These are phyloP conservation scores for Aythya baeri DNA, from an alignment of 2,113 vertebrate species.

Conservation along the genomic window DNA sequence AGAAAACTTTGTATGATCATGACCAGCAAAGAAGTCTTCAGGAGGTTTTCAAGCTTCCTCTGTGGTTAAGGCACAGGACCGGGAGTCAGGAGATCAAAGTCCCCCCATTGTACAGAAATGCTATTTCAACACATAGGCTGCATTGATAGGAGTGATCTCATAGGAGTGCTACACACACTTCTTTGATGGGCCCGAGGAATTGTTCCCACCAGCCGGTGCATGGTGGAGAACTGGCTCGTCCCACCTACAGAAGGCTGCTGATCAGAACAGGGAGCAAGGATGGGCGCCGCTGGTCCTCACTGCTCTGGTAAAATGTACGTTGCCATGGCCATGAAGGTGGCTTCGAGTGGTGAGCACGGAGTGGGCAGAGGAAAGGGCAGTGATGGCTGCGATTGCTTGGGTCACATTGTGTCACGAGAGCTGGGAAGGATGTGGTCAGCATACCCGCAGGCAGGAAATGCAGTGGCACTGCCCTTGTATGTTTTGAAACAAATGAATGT, in stretches of 20 bases:
- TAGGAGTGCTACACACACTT: neutral
- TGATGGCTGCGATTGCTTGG: neutral
- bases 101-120: neutral
- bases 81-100: conserved; percentile 14
- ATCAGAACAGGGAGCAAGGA: neutral
- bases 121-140: neutral
- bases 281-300: neutral
- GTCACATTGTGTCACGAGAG: neutral
- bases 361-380: neutral
- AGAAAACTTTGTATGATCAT: neutral
- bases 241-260: neutral
- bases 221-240: neutral
- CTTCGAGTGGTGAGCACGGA: neutral
- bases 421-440: neutral
- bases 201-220: neutral
- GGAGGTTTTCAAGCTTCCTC: neutral
- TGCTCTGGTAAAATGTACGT: rapidly evolving
- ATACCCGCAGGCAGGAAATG: neutral
- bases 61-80: conserved; percentile 47
- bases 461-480: neutral
- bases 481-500: neutral
- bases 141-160: neutral
- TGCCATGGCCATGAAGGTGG: neutral
- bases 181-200: neutral
- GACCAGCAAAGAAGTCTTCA: neutral